These are phyloP conservation scores for Psittacus erithacus DNA, from an alignment of 2,113 vertebrate species.

Conservation along the genomic window DNA sequence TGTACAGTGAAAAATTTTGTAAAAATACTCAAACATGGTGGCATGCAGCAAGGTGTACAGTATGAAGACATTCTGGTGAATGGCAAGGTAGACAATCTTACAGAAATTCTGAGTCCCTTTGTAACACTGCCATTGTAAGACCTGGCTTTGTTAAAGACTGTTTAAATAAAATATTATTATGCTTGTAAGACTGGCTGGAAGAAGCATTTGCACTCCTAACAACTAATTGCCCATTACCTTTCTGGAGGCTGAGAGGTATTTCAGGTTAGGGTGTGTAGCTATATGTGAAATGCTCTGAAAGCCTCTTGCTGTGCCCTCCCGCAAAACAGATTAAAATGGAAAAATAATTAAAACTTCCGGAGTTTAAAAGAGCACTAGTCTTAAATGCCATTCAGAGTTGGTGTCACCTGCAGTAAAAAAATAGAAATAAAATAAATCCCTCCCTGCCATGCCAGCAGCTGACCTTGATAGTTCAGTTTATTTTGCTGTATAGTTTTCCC, in stretches of 20 bases:
- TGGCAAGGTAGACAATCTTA: neutral
- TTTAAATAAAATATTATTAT: neutral
- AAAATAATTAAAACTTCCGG: neutral
- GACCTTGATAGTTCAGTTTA: neutral
- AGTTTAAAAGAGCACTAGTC: neutral
- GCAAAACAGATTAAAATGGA: neutral
- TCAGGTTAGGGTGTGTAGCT: neutral
- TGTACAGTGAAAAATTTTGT: neutral
- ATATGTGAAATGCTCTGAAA: neutral
- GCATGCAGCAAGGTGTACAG: neutral
- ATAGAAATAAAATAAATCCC: neutral
- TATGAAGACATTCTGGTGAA: neutral
- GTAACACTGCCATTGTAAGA: neutral
- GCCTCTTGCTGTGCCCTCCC: neutral
- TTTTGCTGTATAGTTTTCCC: neutral
- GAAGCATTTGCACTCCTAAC: neutral
- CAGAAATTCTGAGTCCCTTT: neutral
- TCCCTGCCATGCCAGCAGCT: neutral
- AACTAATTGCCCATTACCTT: slow-evolving; percentile 4
- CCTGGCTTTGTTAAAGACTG: neutral
- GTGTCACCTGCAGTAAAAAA: neutral
- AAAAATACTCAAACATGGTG: neutral
- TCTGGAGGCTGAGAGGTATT: neutral
- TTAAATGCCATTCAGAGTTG: neutral
- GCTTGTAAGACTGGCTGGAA: neutral